Conservation (phyloP, 30 jellyfish, hydroid and myxozoan species). For the Cassiopea xamachana region DNA sequence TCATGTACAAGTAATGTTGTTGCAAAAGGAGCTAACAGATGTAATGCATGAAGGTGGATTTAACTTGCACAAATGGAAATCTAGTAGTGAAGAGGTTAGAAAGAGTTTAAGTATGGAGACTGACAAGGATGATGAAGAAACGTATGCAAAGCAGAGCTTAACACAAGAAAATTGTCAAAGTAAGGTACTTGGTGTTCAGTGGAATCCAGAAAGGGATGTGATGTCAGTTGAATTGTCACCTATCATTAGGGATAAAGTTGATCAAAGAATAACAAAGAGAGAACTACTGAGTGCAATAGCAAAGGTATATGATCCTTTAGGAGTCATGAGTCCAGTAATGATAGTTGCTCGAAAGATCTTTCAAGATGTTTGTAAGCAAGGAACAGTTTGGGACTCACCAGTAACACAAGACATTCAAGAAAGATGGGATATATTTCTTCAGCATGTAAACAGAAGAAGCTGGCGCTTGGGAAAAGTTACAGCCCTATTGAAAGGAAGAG, state of each 20-base stretch:
- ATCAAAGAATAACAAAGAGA: slow-evolving; percentile 1
- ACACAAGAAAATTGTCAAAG: slow-evolving; percentile 17
- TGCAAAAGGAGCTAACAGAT: slow-evolving; percentile 30
- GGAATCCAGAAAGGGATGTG: slow-evolving; percentile 39
- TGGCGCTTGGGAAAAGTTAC: no score
- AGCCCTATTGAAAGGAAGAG: no score
- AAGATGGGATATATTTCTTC: not conserved
- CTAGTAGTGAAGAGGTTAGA: slow-evolving; percentile 19
- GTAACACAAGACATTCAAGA: not conserved
- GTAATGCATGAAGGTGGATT: slow-evolving; percentile 43
- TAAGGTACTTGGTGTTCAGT: slow-evolving; percentile 49
- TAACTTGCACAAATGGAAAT: slow-evolving; percentile 29
- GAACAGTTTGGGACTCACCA: not conserved
- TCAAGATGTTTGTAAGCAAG: slow-evolving; percentile 14
- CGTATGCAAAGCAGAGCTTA: slow-evolving; percentile 49
- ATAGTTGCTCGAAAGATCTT: slow-evolving; percentile 8
- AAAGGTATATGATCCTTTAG: slow-evolving; percentile 5
- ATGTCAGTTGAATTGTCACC: slow-evolving; percentile 50
- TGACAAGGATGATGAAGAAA: slow-evolving; percentile 21
- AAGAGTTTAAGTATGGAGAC: not conserved
- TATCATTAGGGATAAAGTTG: slow-evolving; percentile 1
- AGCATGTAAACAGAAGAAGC: no score
- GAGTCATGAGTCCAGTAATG: not conserved
- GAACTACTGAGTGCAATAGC: not conserved
- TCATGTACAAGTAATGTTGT: slow-evolving; percentile 3